Evolutionary conservation across 2,797 vertebrate genomes (phyloP).

Genomic region (Dallia pectoralis): DNA sequence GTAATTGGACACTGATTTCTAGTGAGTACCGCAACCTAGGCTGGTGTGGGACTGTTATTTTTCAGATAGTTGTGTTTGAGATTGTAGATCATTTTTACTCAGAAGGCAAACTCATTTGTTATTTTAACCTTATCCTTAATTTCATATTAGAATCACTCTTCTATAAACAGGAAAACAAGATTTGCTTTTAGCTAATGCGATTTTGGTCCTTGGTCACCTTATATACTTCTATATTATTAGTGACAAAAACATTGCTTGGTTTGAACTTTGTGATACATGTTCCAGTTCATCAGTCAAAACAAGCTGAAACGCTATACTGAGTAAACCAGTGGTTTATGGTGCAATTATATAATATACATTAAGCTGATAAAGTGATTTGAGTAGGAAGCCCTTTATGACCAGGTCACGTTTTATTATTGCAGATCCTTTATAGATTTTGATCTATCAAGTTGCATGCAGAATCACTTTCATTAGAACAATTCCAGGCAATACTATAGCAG

Average conservation of each 20-base stretch:
- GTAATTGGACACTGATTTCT: conserved; percentile 25
- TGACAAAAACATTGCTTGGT: too few relatives aligned
- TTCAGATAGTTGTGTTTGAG: background rate
- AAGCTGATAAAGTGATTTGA: too few relatives aligned
- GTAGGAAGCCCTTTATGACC: too few relatives aligned
- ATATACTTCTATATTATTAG: background rate
- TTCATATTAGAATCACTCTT: background rate
- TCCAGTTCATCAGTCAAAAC: too few relatives aligned
- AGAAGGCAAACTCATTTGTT: background rate
- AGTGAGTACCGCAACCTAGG: conserved; percentile 39
- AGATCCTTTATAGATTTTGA: too few relatives aligned
- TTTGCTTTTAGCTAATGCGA: background rate
- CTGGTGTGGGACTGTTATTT: background rate
- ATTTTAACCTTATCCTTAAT: background rate
- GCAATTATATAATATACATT: background rate
- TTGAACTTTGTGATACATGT: too few relatives aligned
- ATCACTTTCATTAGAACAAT: too few relatives aligned
- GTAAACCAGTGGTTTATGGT: background rate
- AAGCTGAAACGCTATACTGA: too few relatives aligned
- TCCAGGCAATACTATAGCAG: too few relatives aligned
- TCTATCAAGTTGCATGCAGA: too few relatives aligned
- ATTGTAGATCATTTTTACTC: background rate
- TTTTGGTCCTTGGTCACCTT: background rate
- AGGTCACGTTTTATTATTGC: too few relatives aligned
- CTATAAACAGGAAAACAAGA: background rate